A percentile compares a stretch with the other conserved stretches of the same genome.
These are phyloP conservation scores for Thermophis baileyi DNA, from an alignment of 2,113 vertebrate species.

Conservation along the genomic window DNA sequence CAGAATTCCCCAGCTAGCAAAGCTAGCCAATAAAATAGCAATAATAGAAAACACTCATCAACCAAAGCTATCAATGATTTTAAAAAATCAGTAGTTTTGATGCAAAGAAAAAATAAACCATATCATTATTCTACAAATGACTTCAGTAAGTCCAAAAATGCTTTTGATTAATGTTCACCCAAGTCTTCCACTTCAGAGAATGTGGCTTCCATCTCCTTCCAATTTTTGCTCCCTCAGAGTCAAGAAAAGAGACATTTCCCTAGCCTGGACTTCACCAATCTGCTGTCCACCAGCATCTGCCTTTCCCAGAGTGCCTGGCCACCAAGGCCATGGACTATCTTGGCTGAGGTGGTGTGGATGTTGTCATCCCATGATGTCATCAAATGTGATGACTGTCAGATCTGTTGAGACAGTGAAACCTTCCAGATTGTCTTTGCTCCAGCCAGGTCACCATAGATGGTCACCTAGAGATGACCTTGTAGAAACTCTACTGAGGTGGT, in stretches of 20 bases:
- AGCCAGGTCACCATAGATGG: not conserved
- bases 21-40: not conserved
- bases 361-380: not conserved
- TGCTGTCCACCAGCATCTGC: not conserved
- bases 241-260: too few relatives aligned
- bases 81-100: not conserved
- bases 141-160: not conserved
- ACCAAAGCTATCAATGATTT: not conserved
- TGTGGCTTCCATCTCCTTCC: not conserved
- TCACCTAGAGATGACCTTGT: not conserved
- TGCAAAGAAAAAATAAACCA: not conserved
- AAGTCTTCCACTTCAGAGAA: not conserved
- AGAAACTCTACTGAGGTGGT: not conserved
- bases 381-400: not conserved
- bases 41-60: not conserved
- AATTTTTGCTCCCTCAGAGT: too few relatives aligned
- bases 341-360: not conserved
- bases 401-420: not conserved
- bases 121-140: not conserved
- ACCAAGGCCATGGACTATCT: not conserved
- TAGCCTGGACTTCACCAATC: not conserved
- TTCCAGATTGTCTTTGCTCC: not conserved
- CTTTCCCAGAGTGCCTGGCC: not conserved
- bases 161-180: too few relatives aligned
- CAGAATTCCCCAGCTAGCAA: not conserved